Evolutionary conservation across 2,888 invertebrate genomes (phyloP).

Genomic region (Eupithecia exiguata): DNA sequence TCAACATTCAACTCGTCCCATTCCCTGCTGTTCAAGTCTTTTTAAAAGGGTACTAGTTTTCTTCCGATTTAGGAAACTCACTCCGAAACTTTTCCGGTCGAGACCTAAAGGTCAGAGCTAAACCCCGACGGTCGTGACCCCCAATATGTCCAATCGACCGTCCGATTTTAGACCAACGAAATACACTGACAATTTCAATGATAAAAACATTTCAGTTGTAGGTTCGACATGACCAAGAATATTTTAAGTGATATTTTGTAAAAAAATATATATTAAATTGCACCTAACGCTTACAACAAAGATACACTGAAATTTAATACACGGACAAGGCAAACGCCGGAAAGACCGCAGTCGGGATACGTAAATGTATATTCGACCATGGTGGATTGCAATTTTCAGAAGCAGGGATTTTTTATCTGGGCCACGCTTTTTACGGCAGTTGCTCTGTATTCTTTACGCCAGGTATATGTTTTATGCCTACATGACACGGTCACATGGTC

Average conservation of each 20-base stretch:
- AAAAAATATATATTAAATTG: not conserved
- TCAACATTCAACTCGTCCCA: not conserved
- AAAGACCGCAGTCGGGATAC: not conserved
- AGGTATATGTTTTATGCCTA: not conserved
- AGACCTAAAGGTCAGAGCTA: not conserved
- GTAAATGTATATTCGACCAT: not conserved
- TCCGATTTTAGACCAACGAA: not conserved
- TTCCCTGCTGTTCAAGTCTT: not conserved
- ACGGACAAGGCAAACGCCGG: not conserved
- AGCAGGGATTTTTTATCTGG: not conserved
- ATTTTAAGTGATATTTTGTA: not conserved
- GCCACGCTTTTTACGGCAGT: not conserved
- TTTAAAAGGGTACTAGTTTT: not conserved
- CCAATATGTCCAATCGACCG: not conserved
- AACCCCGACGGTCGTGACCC: not conserved
- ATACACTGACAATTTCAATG: not conserved
- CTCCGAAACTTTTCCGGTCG: not conserved
- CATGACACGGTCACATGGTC: slow-evolving; percentile 1
- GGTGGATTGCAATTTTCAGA: not conserved
- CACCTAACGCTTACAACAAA: not conserved
- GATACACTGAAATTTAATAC: not conserved
- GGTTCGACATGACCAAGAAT: not conserved
- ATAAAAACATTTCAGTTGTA: not conserved
- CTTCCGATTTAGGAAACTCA: not conserved
- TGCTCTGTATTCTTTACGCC: not conserved